Evolutionary conservation across 2,888 invertebrate genomes (phyloP).

Genomic region (Teleogryllus oceanicus): DNA sequence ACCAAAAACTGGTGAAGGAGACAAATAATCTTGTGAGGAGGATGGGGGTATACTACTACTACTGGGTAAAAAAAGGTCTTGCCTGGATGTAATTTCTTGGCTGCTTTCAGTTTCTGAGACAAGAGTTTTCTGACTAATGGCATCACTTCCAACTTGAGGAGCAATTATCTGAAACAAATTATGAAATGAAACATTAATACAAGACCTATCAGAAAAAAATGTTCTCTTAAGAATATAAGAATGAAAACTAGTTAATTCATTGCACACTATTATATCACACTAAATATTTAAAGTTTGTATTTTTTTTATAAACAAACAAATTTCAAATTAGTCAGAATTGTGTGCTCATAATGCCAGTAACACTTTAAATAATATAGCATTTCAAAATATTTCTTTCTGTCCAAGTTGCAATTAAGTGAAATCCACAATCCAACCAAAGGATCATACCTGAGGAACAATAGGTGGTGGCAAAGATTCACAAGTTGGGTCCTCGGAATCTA

Average conservation of each 20-base stretch:
- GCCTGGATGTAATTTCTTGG: not conserved
- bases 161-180: constrained; percentile 32
- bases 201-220: no score
- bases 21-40: constrained; percentile 52
- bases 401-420: not conserved
- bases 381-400: no score
- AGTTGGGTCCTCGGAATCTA: constrained; percentile 54
- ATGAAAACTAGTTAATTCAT: no score
- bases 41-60: constrained; percentile 12
- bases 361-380: not conserved
- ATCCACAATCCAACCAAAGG: constrained; percentile 22
- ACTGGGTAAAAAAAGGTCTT: not conserved
- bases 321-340: no score
- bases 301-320: no score
- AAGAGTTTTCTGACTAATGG: not conserved
- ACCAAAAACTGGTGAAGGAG: constrained; percentile 57
- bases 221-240: no score
- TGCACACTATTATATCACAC: no score
- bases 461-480: constrained; percentile 54
- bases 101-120: not conserved
- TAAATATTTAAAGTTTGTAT: no score
- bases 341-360: constrained; percentile 18
- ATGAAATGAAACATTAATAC: not conserved
- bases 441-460: constrained; percentile 50
- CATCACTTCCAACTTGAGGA: constrained; percentile 27